Percentiles rank a stretch among this genome's conserved stretches.
Conservation (phyloP, 2,113 vertebrate species). For the Passerina amoena region DNA sequence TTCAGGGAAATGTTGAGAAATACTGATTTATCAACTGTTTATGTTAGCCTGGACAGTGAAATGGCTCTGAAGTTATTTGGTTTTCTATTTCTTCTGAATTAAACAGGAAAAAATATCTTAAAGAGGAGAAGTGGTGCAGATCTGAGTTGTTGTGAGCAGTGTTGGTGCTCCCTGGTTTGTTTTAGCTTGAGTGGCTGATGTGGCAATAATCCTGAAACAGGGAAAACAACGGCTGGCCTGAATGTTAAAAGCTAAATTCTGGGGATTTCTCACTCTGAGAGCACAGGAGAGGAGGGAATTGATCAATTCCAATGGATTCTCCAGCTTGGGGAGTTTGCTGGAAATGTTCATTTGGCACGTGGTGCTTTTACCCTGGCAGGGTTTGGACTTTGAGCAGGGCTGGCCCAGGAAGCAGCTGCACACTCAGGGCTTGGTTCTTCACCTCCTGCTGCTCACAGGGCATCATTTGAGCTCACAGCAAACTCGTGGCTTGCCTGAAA, state of each 20-base stretch:
- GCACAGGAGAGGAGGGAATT: neutral
- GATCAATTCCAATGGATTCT: neutral
- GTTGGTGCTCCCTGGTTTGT: neutral
- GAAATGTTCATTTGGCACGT: neutral
- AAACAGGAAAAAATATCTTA: neutral
- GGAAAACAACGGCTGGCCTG: neutral
- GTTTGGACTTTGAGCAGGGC: conserved; percentile 10
- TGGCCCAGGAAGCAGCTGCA: neutral
- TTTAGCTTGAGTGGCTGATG: neutral
- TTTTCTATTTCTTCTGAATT: neutral
- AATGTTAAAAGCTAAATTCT: fast-evolving
- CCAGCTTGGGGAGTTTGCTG: neutral
- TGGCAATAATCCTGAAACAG: neutral
- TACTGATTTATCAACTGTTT: neutral
- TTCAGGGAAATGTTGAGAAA: neutral
- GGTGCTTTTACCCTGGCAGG: neutral
- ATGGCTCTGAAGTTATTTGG: neutral
- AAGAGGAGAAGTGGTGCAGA: neutral
- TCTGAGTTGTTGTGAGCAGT: neutral
- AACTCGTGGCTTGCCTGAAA: neutral
- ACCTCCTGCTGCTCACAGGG: neutral
- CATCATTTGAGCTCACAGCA: neutral
- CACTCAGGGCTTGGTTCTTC: neutral
- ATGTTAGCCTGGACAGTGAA: neutral
- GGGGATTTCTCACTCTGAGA: neutral